These are phyloP conservation scores for Donacobius atricapilla DNA, from an alignment of 2,113 vertebrate genomes.

Conservation along the genomic window DNA sequence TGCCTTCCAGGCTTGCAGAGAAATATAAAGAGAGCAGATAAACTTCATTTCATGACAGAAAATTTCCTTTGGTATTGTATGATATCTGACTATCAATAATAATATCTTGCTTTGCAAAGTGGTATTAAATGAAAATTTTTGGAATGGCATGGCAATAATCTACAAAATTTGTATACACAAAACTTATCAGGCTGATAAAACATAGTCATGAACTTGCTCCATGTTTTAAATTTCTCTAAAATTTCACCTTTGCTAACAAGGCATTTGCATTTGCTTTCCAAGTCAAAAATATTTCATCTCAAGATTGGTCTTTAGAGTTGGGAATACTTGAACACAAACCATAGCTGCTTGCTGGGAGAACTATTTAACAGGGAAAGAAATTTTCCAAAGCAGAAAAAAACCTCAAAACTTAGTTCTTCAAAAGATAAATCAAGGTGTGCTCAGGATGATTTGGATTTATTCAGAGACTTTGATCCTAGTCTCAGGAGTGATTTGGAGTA, in stretches of 20 bases:
- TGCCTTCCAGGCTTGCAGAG: not conserved
- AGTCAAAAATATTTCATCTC: not conserved
- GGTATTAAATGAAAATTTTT: not conserved
- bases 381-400: not conserved
- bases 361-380: not conserved
- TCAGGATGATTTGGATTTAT: not conserved
- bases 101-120: not conserved
- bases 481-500: not conserved
- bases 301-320: not conserved
- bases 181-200: not conserved
- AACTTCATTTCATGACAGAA: not conserved
- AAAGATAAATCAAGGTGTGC: not conserved
- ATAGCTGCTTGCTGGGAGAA: not conserved
- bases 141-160: not conserved
- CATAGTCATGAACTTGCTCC: not conserved
- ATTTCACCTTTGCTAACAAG: not conserved
- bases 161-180: not conserved
- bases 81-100: not conserved
- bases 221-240: not conserved
- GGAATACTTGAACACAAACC: not conserved
- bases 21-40: not conserved
- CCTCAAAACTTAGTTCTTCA: not conserved
- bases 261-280: not conserved
- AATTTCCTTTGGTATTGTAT: not conserved
- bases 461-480: not conserved